Conservation (phyloP, 2,888 invertebrate species). For the Apamea sordens region DNA sequence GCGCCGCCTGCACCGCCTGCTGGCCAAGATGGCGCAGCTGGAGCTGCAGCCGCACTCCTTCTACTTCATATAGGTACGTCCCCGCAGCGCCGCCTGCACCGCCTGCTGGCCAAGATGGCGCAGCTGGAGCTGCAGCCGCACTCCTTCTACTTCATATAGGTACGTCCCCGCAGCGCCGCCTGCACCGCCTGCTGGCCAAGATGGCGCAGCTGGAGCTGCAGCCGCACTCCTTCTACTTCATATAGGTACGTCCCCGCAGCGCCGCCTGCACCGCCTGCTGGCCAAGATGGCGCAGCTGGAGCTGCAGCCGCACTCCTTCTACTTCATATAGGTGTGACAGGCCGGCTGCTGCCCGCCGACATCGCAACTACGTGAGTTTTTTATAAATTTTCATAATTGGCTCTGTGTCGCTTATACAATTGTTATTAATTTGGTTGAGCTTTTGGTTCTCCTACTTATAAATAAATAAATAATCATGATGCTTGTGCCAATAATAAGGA, state of each 20-base stretch:
- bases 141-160: constrained; percentile 86
- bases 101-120: constrained; percentile 99
- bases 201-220: constrained; percentile 98
- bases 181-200: constrained; percentile 98
- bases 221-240: constrained; percentile 86
- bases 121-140: constrained; percentile 94
- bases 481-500: too few species aligned
- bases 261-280: constrained; percentile 97
- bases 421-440: too few species aligned
- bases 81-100: constrained; percentile 95
- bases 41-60: constrained; percentile 91
- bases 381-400: too few species aligned
- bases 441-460: too few species aligned
- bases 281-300: constrained; percentile 99
- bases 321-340: constrained; percentile 77
- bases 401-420: too few species aligned
- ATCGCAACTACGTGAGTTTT: background rate
- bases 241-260: too few species aligned
- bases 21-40: constrained; percentile 99
- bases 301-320: constrained; percentile 85
- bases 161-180: constrained; percentile 94
- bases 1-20: constrained; percentile 97
- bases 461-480: too few species aligned
- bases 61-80: too few species aligned
- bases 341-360: background rate